These are phyloP conservation scores for Camponotus fellah DNA, from an alignment of 2,888 invertebrate genomes.

Conservation along the genomic window DNA sequence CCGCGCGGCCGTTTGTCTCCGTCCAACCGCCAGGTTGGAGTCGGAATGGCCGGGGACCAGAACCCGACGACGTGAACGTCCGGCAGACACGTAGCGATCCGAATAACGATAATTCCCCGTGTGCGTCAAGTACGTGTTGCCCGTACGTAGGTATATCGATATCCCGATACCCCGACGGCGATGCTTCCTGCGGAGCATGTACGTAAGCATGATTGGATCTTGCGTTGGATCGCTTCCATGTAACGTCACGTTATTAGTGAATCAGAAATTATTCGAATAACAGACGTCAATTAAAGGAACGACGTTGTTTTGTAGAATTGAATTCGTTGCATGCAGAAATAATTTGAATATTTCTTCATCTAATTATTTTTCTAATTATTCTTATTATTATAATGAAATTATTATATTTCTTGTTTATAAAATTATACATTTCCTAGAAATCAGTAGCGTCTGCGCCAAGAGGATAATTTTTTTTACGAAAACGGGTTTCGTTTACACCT, in stretches of 20 bases:
- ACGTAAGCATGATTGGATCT: slow-evolving; percentile 35
- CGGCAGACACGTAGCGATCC: slow-evolving; percentile 56
- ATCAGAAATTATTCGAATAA: neutral
- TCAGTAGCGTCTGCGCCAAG: neutral
- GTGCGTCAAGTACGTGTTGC: neutral
- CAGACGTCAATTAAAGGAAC: neutral
- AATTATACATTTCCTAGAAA: neutral
- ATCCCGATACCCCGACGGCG: neutral
- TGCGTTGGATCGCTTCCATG: neutral
- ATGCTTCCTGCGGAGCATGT: slow-evolving; percentile 15
- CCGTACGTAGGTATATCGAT: slow-evolving; percentile 4
- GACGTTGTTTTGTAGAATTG: neutral
- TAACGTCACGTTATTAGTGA: slow-evolving; percentile 3
- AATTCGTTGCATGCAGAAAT: neutral
- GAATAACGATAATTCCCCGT: slow-evolving; percentile 31
- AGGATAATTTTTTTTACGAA: neutral
- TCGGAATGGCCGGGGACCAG: slow-evolving; percentile 61
- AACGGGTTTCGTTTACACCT: neutral
- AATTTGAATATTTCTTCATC: neutral
- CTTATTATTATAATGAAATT: neutral
- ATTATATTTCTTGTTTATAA: neutral
- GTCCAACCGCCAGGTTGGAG: slow-evolving; percentile 62
- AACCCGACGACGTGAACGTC: slow-evolving; percentile 42
- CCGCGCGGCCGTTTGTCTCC: slow-evolving; percentile 73
- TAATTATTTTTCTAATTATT: too few relatives aligned